These are phyloP conservation scores for Drosophila percnosoma DNA, from an alignment of 2,888 invertebrate genomes.

Conservation along the genomic window DNA sequence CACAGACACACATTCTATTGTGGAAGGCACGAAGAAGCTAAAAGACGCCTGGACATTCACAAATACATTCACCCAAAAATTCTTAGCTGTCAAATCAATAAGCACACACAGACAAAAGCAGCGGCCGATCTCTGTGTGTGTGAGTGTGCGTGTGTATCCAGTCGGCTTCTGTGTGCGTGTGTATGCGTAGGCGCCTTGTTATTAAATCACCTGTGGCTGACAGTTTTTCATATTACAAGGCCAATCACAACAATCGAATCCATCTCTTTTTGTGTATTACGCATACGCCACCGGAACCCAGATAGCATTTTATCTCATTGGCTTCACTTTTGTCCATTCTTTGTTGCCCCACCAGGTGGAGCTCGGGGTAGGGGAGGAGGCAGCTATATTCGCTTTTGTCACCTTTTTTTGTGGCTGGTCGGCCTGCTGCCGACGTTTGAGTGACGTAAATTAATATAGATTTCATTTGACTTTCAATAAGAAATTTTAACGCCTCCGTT, in stretches of 20 bases:
- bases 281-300: conserved; percentile 13
- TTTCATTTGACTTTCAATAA: conserved; percentile 41
- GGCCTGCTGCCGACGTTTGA: conserved; percentile 52
- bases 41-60: conserved; percentile 51
- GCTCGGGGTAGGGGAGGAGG: neutral
- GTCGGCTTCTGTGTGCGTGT: conserved; percentile 29
- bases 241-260: conserved; percentile 55
- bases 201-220: conserved; percentile 79
- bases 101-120: conserved; percentile 59
- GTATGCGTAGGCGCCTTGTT: conserved; percentile 50
- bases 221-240: conserved; percentile 67
- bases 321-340: conserved; percentile 47
- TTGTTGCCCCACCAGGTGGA: conserved; percentile 22
- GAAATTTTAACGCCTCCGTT: conserved; percentile 14
- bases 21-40: conserved; percentile 60
- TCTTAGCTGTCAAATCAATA: conserved; percentile 76
- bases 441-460: conserved; percentile 73
- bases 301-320: conserved; percentile 44
- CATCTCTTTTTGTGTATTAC: conserved; percentile 36
- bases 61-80: conserved; percentile 30
- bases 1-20: conserved; percentile 48
- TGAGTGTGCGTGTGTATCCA: conserved; percentile 29
- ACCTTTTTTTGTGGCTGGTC: conserved; percentile 54
- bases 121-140: conserved; percentile 37
- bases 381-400: conserved; percentile 56